A percentile compares a stretch with the other conserved stretches of the same genome.
phyloP scores from a whole-genome alignment of 2,888 invertebrate genomes.

The Rhamphomyia laevipes region DNA sequence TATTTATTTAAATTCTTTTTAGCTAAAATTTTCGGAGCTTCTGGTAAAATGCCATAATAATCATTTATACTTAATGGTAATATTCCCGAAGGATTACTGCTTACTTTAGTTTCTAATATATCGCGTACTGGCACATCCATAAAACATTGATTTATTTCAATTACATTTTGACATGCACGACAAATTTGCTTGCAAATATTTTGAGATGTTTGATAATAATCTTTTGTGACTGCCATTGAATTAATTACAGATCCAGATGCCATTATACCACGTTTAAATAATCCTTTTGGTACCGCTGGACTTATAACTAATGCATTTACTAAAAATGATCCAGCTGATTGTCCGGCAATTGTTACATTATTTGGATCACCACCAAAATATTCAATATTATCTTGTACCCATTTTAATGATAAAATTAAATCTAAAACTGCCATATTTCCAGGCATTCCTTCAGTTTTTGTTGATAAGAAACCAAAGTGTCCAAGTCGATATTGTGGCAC shows the following conservation, averaged over 20 bases:
- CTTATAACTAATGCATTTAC: conserved; percentile 37
- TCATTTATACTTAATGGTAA: conserved; percentile 24
- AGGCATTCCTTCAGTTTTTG: conserved; percentile 38
- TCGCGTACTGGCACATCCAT: conserved; percentile 21
- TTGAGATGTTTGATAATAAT: conserved; percentile 10
- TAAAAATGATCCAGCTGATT: conserved; percentile 42
- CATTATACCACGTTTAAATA: conserved; percentile 41
- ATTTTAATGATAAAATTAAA: conserved; percentile 39
- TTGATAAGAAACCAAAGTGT: conserved; percentile 41
- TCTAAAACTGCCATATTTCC: conserved; percentile 45
- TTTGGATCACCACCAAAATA: conserved; percentile 42
- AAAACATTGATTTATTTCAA: conserved; percentile 25
- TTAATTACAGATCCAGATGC: conserved; percentile 43
- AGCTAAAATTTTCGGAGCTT: conserved; percentile 5
- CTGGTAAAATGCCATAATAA: conserved; percentile 23
- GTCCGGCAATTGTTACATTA: conserved; percentile 41
- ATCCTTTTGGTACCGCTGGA: conserved; percentile 26
- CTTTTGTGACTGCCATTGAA: conserved; percentile 38
- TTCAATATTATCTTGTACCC: conserved; percentile 41
- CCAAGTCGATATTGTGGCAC: conserved; percentile 42
- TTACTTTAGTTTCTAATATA: conserved; percentile 18
- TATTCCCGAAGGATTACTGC: neutral
- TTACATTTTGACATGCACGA: conserved; percentile 19
- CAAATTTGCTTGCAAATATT: conserved; percentile 24
- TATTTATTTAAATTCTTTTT: conserved; percentile 14